Evolutionary conservation across 2,797 vertebrate genomes (phyloP).

Genomic region (Eurystomus glaucurus): DNA sequence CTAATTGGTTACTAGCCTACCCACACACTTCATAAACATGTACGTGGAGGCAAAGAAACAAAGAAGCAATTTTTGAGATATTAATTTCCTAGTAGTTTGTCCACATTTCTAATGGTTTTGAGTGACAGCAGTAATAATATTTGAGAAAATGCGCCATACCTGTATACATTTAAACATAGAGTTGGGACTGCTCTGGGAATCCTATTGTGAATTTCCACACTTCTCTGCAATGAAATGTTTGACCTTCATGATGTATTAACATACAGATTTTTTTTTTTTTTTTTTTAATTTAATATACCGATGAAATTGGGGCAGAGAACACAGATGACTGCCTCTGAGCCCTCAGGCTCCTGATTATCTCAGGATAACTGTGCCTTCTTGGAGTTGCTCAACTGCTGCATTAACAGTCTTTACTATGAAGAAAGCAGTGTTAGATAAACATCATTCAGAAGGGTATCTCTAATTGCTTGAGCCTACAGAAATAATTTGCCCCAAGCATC

Average conservation of each 20-base stretch:
- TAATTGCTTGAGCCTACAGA: slow-evolving; percentile 49
- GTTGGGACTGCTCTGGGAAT: slow-evolving; percentile 1
- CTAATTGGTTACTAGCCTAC: neutral
- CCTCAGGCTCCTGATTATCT: slow-evolving; percentile 74
- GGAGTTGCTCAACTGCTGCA: slow-evolving; percentile 72
- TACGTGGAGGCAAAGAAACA: neutral
- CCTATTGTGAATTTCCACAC: slow-evolving; percentile 30
- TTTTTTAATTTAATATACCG: slow-evolving; percentile 52
- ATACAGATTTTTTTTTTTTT: slow-evolving; percentile 2
- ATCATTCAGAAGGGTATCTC: slow-evolving; percentile 57
- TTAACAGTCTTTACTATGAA: slow-evolving; percentile 61
- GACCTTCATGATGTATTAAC: slow-evolving; percentile 69
- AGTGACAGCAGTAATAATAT: neutral
- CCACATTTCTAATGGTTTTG: neutral
- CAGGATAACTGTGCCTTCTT: slow-evolving; percentile 69
- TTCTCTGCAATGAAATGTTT: slow-evolving; percentile 54
- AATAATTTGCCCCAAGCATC: slow-evolving; percentile 38
- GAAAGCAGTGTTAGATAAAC: slow-evolving; percentile 65
- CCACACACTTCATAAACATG: neutral
- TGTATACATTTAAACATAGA: neutral
- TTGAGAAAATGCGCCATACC: neutral
- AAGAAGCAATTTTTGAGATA: neutral
- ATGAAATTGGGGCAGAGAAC: slow-evolving; percentile 69
- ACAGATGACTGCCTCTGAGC: slow-evolving; percentile 74
- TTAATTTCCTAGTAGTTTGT: neutral